Percentiles rank a stretch among this genome's conserved stretches.
phyloP scores from a whole-genome alignment of 2,113 vertebrate species.

The Desmodus rotundus region DNA sequence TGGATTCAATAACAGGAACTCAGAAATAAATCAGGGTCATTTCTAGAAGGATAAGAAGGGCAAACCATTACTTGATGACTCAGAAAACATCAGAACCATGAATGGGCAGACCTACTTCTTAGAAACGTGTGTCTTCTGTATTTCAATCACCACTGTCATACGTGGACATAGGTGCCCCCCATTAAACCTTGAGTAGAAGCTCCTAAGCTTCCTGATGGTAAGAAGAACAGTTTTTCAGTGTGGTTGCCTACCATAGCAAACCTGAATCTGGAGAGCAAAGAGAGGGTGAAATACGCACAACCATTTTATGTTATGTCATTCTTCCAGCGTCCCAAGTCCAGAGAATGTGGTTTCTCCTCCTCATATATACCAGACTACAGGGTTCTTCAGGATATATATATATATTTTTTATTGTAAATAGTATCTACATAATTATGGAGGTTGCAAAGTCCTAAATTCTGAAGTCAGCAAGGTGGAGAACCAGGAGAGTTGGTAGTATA shows the following conservation, averaged over 20 bases:
- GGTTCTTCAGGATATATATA: not conserved
- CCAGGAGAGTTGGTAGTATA: not conserved
- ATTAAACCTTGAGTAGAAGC: no score
- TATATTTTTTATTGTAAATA: not conserved
- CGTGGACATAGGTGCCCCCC: not conserved
- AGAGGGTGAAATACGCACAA: not conserved
- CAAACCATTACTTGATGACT: no score
- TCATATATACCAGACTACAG: not conserved
- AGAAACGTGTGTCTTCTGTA: fast-evolving
- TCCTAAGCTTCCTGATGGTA: not conserved
- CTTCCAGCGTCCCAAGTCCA: not conserved
- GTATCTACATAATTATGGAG: not conserved
- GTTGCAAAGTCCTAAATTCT: not conserved
- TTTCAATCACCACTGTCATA: no score
- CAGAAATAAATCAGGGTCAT: fast-evolving
- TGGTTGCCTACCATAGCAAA: not conserved
- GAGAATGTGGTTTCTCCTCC: not conserved
- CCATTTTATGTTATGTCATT: not conserved
- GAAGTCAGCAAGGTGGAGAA: not conserved
- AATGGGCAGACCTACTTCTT: not conserved
- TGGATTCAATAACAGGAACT: not conserved
- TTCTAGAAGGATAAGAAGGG: not conserved
- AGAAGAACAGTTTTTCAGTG: not conserved
- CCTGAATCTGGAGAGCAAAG: not conserved
- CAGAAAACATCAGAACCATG: not conserved